phyloP scores from a whole-genome alignment of 2,113 vertebrate genomes.

The Neopipo cinnamomea region DNA sequence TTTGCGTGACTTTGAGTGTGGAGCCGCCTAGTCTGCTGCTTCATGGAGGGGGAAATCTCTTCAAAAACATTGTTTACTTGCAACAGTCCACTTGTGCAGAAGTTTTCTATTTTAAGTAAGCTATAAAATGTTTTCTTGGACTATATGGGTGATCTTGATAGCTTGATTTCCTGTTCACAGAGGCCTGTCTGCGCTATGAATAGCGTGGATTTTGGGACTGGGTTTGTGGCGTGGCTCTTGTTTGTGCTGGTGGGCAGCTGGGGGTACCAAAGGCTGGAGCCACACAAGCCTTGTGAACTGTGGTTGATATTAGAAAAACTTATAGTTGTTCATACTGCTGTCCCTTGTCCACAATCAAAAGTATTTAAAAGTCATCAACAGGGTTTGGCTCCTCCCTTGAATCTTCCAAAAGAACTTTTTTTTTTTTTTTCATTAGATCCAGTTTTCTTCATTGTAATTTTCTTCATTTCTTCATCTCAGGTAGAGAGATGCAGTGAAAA shows the following conservation, averaged over 20 bases:
- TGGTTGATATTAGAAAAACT: not conserved
- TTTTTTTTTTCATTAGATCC: not conserved
- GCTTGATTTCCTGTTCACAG: conserved; percentile 22
- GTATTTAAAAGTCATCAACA: not conserved
- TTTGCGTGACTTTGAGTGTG: conserved; percentile 59
- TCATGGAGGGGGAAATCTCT: conserved; percentile 39
- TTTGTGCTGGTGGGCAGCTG: not conserved
- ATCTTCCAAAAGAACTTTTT: not conserved
- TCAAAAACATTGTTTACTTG: conserved; percentile 59
- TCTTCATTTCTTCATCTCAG: no score
- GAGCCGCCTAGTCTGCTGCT: conserved; percentile 64
- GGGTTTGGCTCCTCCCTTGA: not conserved
- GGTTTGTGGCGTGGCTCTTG: not conserved
- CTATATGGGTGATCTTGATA: not conserved
- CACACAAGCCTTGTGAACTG: not conserved
- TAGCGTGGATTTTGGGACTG: not conserved
- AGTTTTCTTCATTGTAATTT: not conserved
- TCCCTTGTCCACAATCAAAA: not conserved
- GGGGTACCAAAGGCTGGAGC: not conserved
- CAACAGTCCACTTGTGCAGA: not conserved
- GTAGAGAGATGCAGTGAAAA: not conserved
- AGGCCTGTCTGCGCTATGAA: not conserved
- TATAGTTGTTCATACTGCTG: not conserved
- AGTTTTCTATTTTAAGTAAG: conserved; percentile 52
- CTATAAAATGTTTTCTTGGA: conserved; percentile 48